Base-by-base conservation (phyloP, 2,113 vertebrate species). In the Formicarius rufipectus region DNA sequence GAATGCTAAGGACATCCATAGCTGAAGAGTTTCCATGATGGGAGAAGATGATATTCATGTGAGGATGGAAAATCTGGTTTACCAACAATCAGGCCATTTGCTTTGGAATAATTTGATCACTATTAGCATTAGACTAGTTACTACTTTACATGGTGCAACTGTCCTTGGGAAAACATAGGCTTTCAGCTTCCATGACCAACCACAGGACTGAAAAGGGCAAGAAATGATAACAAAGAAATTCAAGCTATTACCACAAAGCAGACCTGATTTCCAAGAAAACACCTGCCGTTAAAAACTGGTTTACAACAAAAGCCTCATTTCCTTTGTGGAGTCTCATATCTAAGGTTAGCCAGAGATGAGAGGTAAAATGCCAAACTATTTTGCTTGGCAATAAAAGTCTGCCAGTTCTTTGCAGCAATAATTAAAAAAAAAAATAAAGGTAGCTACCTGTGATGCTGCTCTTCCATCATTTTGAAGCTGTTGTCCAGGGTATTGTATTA, bases 71-170 rank as follows among this genome's bases (percentile, higher is more conserved):
- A 96, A 90, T 45, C 62, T 35, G 10, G 30, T 95, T 93, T 94
- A 93, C 59, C 84, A 83, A 79, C 78, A 80, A 42, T 39, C 0
- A 0, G 50, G 24, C 75, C 24, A 59, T 67, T 93, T 91, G 66
- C 74, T 94, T 74, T 76, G 87, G 89, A 96, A 94, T 87, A 84
- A 74, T 84, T 84, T 7, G 5, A 58, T 91, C 77, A 60, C 44
- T 56, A 20, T 4, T 89, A 76, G 59, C 75, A 69, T 72, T 77
- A 89, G 37, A 82, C 40, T 81, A 95, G 62, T 45, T 84, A 72
- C 60, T 53, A 28, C 35, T 89, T 87, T 63, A 94, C 19, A 25
- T 24, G 28, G 40, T 60, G 6, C 76, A 92, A 82, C 33, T 42
- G 24, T 64, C 52, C 69, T 87, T 80, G 40, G 71, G 33, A 39